Percentiles rank a stretch among this genome's conserved stretches.
phyloP scores from a whole-genome alignment of 2,797 vertebrate species.

The Sebastes nivosus region DNA sequence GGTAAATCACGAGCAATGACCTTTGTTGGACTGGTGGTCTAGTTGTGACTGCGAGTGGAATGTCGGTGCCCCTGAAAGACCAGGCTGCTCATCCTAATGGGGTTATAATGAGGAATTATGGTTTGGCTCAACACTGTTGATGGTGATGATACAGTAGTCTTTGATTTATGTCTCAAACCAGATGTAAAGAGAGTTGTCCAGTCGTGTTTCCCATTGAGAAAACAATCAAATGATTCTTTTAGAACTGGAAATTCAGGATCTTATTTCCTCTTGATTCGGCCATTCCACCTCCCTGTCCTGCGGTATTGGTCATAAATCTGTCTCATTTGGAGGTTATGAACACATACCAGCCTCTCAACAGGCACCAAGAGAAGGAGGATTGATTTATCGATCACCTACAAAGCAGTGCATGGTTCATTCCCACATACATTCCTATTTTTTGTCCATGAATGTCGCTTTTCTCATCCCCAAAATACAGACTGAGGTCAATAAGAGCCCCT shows the following conservation, averaged over 20 bases:
- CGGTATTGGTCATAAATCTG: conserved; percentile 25
- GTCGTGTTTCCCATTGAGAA: not conserved
- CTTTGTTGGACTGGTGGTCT: conserved; percentile 68
- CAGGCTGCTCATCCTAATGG: conserved; percentile 58
- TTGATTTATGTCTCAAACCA: conserved; percentile 7
- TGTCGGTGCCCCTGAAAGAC: conserved; percentile 65
- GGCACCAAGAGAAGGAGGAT: conserved; percentile 23
- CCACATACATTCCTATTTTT: not conserved
- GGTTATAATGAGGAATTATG: conserved; percentile 56
- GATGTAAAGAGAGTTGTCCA: conserved; percentile 3
- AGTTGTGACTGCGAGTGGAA: conserved; percentile 66
- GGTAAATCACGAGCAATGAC: conserved; percentile 75
- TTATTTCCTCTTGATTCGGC: conserved; percentile 13
- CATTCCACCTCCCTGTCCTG: not conserved
- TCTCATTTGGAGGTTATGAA: conserved; percentile 48
- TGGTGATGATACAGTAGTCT: conserved; percentile 24
- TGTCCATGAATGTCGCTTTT: not conserved
- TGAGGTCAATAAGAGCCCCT: not conserved
- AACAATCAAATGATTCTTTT: not conserved
- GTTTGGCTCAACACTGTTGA: conserved; percentile 15
- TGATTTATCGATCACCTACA: conserved; percentile 55
- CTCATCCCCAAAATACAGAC: not conserved
- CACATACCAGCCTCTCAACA: conserved; percentile 26
- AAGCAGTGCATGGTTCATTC: conserved; percentile 22
- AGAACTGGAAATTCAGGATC: not conserved